Evolutionary conservation across 2,113 vertebrate genomes (phyloP).

Genomic region (Hemicordylus capensis): DNA sequence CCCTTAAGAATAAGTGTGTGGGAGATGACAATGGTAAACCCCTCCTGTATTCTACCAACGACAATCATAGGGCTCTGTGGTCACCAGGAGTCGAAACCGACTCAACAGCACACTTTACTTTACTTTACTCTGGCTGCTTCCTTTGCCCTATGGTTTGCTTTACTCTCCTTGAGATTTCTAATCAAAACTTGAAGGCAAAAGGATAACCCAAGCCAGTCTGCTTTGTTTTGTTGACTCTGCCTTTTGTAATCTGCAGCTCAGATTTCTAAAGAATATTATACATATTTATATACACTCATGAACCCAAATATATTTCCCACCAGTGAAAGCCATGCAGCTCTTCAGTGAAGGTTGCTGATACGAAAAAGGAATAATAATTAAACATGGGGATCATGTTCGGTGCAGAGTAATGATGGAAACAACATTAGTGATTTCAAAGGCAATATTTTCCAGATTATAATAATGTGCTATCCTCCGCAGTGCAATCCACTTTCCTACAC

Average conservation of each 20-base stretch:
- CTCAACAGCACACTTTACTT: no score
- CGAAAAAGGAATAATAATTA: conserved; percentile 58
- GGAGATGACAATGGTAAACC: no score
- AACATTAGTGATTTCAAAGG: conserved; percentile 37
- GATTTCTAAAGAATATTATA: conserved; percentile 34
- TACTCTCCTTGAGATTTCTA: neutral
- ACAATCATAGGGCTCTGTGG: neutral
- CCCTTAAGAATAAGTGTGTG: no score
- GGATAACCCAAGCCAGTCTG: neutral
- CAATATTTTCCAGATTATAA: conserved; percentile 42
- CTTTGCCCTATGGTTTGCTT: no score
- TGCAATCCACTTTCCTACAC: conserved; percentile 14
- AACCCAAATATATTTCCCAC: conserved; percentile 33
- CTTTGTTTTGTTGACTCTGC: neutral
- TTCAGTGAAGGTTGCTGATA: conserved; percentile 36
- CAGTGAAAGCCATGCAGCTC: conserved; percentile 28
- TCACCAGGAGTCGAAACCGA: no score
- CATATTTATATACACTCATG: conserved; percentile 46
- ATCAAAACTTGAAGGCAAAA: neutral
- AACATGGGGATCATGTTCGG: conserved; percentile 15
- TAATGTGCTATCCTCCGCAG: conserved; percentile 1
- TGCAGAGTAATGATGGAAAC: conserved; percentile 34
- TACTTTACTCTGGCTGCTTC: neutral
- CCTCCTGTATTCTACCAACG: neutral
- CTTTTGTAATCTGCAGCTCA: conserved; percentile 8